Base-by-base conservation (phyloP, 2,888 invertebrate genomes). In the Cerastis leucographa region DNA sequence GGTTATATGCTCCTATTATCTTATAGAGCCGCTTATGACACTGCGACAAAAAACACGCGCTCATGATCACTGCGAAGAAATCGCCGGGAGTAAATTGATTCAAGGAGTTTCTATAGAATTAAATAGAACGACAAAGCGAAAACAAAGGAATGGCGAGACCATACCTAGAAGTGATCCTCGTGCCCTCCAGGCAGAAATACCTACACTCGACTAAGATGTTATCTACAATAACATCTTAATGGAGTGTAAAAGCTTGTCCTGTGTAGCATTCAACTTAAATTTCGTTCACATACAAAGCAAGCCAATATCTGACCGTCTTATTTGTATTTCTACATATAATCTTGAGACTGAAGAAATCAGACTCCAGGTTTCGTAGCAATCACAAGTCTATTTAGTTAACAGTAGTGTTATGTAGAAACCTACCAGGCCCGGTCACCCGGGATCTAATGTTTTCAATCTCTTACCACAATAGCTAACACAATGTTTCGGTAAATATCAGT, bases 311-410 rank as follows among this genome's bases (percentile, higher is more conserved):
- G 12, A 25, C 56, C 12, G 25, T 19, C 25, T 17, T 22, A 22
- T 54, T 42, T 2, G 17, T 22, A 2, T 56, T 35, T 12, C n/a
- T 40, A 17, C 59, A 74, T 73, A 35, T 35, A 2, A 35, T 35
- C 35, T 35, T 35, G 35, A 35, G 35, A 35, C 35, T 35, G 35
- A 35, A 35, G 35, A 42, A 17, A 42, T 42, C n/a, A 42, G 61
- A 73, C 49, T 51, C 42, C n/a, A 42, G 42, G 42, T 73, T 73
- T 73, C 61, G 2, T 51, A 51, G n/a, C 49, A 74, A 74, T 62
- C 40, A 25, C 46, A 61, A 49, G 22, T 74, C 12, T 17, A 74
- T 74, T 73, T 61, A 72, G 44, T 12, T 69, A 17, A 25, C 17
- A 3, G n/a, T 40, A n/a, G n/a, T n/a, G n/a, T 49, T 19, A 22